Conservation (phyloP, 2,113 vertebrate species). For the Hemibagrus wyckioides region DNA sequence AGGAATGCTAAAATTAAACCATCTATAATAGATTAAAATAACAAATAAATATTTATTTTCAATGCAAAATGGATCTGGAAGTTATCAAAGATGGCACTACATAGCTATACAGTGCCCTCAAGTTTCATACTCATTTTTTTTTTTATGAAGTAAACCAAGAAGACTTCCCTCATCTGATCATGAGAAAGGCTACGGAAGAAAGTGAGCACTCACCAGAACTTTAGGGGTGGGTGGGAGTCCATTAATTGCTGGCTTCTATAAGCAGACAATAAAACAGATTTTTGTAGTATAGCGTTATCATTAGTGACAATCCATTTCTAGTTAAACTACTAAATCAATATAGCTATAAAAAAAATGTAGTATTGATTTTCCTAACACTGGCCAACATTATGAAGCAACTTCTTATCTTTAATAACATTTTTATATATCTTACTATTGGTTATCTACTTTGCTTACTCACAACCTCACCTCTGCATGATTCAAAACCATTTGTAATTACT, state of each 20-base stretch:
- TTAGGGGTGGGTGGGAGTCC: constrained; percentile 96
- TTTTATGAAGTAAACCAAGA: too few species aligned
- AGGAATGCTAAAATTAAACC: not conserved
- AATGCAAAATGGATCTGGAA: not conserved
- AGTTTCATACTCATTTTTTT: not conserved
- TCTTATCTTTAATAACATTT: not conserved
- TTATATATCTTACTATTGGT: not conserved
- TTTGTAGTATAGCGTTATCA: not conserved
- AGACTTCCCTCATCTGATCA: constrained; percentile 19
- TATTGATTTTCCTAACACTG: not conserved
- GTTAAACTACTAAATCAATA: not conserved
- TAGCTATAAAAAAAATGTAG: not conserved
- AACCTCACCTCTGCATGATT: not conserved
- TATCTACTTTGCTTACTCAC: not conserved
- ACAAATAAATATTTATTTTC: not conserved
- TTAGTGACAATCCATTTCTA: not conserved
- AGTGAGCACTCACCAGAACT: constrained; percentile 88
- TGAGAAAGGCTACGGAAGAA: not conserved
- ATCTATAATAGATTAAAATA: not conserved
- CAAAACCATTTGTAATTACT: not conserved
- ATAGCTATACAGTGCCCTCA: not conserved
- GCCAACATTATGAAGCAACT: not conserved
- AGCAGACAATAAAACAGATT: constrained; percentile 47
- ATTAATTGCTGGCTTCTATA: constrained; percentile 92
- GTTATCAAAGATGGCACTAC: not conserved